Base-by-base conservation (phyloP, 2,888 invertebrate species). In the Drosophila anomelani region DNA sequence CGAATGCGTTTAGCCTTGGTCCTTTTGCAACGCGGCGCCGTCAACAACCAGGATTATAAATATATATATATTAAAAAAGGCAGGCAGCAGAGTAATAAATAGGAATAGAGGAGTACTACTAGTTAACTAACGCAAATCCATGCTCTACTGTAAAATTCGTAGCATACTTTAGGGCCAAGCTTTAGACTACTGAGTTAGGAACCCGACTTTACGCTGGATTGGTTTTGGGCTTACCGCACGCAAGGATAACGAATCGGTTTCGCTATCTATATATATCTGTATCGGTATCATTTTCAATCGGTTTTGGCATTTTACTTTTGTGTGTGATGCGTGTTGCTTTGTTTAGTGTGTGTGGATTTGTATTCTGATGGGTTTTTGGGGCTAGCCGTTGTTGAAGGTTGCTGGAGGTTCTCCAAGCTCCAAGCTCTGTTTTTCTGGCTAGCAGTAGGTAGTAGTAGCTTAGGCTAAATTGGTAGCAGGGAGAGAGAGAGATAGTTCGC, bases 201-300 rank as follows among this genome's bases (percentile, higher is more conserved):
- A 66, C 58, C 73, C 64, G 64, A 47, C 62, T 68, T 56, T 56
- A 67, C 41, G 53, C 60, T 68, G 60, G 57, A 75, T 66, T 67
- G 74, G 63, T 82, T 82, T 75, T 80, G 69, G 80, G 76, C 83
- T 83, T 83, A 83, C 83, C 83, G 84, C 83, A 86, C 86, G 74
- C 66, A 66, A 73, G 72, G 70, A 77, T 69, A 79, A 77, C 73
- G 75, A 80, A 72, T 77, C 63, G 70, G 39, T 69, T 76, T 74
- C 76, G 62, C 46, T 54, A 63, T 51, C 78, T 20, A 23, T 23
- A 2, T 69, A 51, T 59, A 34, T 57, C 57, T 20, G 73, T 75
- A 74, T 72, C 46, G 56, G 20, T 47, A 77, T 78, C 71, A 59
- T 39, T 54, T 62, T 70, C 69, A 63, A 53, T 70, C 57, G 69